phyloP scores from a whole-genome alignment of 2,888 invertebrate genomes.

The Saturnia japonica region DNA sequence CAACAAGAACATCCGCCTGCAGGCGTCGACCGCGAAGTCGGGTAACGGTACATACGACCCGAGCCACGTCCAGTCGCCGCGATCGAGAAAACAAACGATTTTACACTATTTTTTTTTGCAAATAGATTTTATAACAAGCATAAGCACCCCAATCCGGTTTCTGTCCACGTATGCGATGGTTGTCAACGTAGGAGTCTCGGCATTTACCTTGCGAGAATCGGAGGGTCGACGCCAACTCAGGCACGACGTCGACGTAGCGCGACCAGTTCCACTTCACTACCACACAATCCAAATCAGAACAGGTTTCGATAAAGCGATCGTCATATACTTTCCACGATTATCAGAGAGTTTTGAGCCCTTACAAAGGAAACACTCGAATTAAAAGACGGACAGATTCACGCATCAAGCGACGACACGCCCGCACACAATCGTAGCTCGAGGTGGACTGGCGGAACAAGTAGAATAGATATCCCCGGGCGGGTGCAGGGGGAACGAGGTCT shows the following conservation, averaged over 20 bases:
- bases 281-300: slow-evolving; percentile 57
- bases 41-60: slow-evolving; percentile 69
- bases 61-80: slow-evolving; percentile 51
- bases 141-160: slow-evolving; percentile 59
- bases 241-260: slow-evolving; percentile 68
- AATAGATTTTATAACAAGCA: slow-evolving; percentile 38
- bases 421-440: slow-evolving; percentile 50
- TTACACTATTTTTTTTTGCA: slow-evolving; percentile 46
- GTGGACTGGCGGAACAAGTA: slow-evolving; percentile 59
- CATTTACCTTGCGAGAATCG: slow-evolving; percentile 74
- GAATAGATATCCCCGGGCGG: slow-evolving; percentile 53
- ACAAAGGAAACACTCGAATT: slow-evolving; percentile 65
- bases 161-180: slow-evolving; percentile 70
- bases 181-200: slow-evolving; percentile 64
- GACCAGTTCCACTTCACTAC: slow-evolving; percentile 67
- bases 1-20: slow-evolving; percentile 46
- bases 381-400: slow-evolving; percentile 60
- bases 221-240: slow-evolving; percentile 73
- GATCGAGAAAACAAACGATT: slow-evolving; percentile 48
- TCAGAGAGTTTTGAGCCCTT: slow-evolving; percentile 51
- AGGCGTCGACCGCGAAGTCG: slow-evolving; percentile 60
- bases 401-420: slow-evolving; percentile 43
- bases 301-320: slow-evolving; percentile 32
- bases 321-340: neutral
- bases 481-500: slow-evolving; percentile 48